Base-by-base conservation (phyloP, 2,888 invertebrate genomes). In the Corbicula japonica region DNA sequence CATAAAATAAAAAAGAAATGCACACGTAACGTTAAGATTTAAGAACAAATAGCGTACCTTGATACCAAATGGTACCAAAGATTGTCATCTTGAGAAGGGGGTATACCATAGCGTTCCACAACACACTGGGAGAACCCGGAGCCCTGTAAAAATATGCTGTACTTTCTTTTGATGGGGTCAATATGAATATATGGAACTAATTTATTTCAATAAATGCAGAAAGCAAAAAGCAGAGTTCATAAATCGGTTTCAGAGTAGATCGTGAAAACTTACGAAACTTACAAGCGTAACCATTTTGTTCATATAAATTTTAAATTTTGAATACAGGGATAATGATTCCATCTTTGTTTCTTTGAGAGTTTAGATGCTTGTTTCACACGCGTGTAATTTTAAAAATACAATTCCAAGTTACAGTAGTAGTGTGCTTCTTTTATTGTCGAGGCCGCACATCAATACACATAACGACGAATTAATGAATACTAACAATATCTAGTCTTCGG, bases 91-190 rank as follows among this genome's bases (percentile, higher is more conserved):
- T 71, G 12, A 87, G 48, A n/a, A 89, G 69, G 26, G 90, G 91
- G 35, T 84, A 62, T 21, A 90, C 84, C 91, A 91, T 90, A 1
- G 87, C 85, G 74, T 91, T 90, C 90, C 88, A 91, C 30, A 88
- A 65, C 12, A 62, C 68, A 34, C 58, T 63, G 23, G 58, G 73
- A 23, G 8, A n/a, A 12, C n/a, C 15, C 8, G 8, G 8, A 12
- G 8, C 15, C 15, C 15, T 38, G 41, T 38, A 38, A 38, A 12
- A 38, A 38, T 38, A 38, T 38, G 8, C 41, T 12, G 10, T 12
- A 38, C 41, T 12, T 15, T 12, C 41, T 8, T 38, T 38, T 15
- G 41, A 38, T 38, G 10, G 18, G 8, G 18, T 38, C 15, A 38
- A 12, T 12, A 12, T 38, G 8, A 38, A 12, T 12, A 18, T 38